phyloP scores from a whole-genome alignment of 1,140 invertebrate genomes.

The Tribolium madens region DNA sequence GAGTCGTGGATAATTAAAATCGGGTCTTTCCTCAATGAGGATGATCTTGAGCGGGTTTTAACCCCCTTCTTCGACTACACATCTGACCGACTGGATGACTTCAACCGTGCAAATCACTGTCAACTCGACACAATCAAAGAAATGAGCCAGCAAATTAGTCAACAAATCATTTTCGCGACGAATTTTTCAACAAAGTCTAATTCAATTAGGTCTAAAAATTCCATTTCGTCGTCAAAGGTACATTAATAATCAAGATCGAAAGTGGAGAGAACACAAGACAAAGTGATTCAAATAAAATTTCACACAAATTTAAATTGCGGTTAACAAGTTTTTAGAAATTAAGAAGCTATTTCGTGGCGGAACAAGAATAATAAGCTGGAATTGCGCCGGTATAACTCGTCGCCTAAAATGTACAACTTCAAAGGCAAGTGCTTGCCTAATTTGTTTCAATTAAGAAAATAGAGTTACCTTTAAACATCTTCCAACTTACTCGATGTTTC shows the following conservation, averaged over 20 bases:
- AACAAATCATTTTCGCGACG: conserved; percentile 3
- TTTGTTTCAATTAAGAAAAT: conserved; percentile 61
- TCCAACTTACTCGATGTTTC: conserved; percentile 46
- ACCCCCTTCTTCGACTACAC: conserved; percentile 4
- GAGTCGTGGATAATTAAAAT: conserved; percentile 51
- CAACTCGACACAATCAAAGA: conserved; percentile 43
- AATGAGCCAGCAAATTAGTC: conserved; percentile 40
- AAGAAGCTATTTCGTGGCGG: conserved; percentile 58
- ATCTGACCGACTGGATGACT: conserved; percentile 25
- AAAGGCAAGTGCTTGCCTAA: conserved; percentile 54
- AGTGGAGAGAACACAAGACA: conserved; percentile 46
- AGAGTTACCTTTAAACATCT: conserved; percentile 55
- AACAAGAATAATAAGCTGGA: conserved; percentile 57
- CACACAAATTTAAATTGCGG: conserved; percentile 58
- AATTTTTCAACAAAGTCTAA: conserved; percentile 2
- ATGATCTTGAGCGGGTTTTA: conserved; percentile 24
- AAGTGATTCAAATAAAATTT: conserved; percentile 55
- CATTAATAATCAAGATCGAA: conserved; percentile 45
- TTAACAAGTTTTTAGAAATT: conserved; percentile 61
- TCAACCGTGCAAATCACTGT: conserved; percentile 30
- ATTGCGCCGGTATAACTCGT: conserved; percentile 49
- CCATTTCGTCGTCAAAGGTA: conserved; percentile 47
- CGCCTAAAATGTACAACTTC: conserved; percentile 54
- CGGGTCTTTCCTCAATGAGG: conserved; percentile 36
- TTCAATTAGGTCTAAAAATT: conserved; percentile 28